phyloP scores from a whole-genome alignment of 2,113 vertebrate genomes.

The Pluvialis apricaria region DNA sequence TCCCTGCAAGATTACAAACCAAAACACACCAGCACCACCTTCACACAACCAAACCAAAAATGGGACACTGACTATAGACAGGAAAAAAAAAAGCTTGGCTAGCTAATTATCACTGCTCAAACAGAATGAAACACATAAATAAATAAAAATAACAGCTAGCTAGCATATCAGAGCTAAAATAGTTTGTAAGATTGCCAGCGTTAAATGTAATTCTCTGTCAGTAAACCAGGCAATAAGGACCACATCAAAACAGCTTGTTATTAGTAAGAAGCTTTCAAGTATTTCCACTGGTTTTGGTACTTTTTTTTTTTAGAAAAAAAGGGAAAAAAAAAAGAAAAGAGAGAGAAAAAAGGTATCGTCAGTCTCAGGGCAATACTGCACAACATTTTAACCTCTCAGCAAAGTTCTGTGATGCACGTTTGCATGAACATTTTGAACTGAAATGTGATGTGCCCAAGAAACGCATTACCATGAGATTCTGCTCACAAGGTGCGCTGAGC shows the following conservation, averaged over 20 bases:
- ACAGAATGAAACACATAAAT: background rate
- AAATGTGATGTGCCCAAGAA: background rate
- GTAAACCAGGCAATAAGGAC: background rate
- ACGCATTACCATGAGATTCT: accelerated
- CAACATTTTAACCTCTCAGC: background rate
- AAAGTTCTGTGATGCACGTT: background rate
- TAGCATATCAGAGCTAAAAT: background rate
- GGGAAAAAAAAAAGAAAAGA: background rate
- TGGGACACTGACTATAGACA: background rate
- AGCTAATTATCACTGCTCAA: background rate
- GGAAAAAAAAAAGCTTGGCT: background rate
- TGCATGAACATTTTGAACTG: background rate
- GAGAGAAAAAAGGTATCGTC: slow-evolving; percentile 21
- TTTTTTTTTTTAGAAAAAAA: background rate
- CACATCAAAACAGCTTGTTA: background rate
- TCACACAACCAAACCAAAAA: background rate
- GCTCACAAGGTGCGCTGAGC: accelerated
- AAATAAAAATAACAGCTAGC: background rate
- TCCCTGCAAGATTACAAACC: background rate
- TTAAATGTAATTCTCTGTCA: background rate
- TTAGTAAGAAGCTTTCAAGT: background rate
- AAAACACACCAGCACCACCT: slow-evolving; percentile 1
- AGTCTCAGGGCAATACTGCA: background rate
- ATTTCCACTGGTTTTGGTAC: background rate
- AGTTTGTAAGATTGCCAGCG: background rate